A percentile compares a stretch with the other conserved stretches of the same genome.
phyloP scores from a whole-genome alignment of 1,140 invertebrate genomes.

The Schlechtendalia chinensis region DNA sequence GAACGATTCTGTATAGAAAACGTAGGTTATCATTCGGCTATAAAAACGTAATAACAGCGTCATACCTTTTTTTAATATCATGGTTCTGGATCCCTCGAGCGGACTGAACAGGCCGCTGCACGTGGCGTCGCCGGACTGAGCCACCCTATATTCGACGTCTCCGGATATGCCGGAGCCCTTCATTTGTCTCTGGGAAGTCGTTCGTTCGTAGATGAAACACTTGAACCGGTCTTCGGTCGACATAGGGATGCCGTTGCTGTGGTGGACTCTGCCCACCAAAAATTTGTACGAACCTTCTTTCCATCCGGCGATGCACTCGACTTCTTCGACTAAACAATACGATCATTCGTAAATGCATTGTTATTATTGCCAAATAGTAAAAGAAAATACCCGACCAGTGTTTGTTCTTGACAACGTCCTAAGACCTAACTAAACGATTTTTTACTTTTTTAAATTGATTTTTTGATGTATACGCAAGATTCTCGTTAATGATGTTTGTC shows the following conservation, averaged over 20 bases:
- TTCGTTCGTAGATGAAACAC: constrained; percentile 87
- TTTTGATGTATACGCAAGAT: too few species aligned
- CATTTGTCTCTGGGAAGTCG: constrained; percentile 19
- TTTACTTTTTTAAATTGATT: too few species aligned
- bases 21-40: too few species aligned
- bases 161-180: constrained; percentile 22
- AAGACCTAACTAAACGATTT: too few species aligned
- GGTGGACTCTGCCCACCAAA: constrained; percentile 66
- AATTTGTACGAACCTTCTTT: constrained; percentile 66
- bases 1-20: constrained; percentile 41
- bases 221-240: constrained; percentile 88
- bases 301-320: constrained; percentile 67
- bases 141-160: constrained; percentile 56
- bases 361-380: too few species aligned
- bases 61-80: constrained; percentile 63
- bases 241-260: constrained; percentile 70
- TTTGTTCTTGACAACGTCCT: too few species aligned
- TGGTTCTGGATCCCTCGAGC: constrained; percentile 62
- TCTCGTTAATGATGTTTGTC: too few species aligned
- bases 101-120: constrained; percentile 63
- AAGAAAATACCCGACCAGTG: too few species aligned
- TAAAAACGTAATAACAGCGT: too few species aligned
- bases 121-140: constrained; percentile 71
- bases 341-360: too few species aligned
- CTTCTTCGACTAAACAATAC: constrained; percentile 61